These are phyloP conservation scores for Columba janthina DNA, from an alignment of 2,113 vertebrate genomes.

Conservation along the genomic window DNA sequence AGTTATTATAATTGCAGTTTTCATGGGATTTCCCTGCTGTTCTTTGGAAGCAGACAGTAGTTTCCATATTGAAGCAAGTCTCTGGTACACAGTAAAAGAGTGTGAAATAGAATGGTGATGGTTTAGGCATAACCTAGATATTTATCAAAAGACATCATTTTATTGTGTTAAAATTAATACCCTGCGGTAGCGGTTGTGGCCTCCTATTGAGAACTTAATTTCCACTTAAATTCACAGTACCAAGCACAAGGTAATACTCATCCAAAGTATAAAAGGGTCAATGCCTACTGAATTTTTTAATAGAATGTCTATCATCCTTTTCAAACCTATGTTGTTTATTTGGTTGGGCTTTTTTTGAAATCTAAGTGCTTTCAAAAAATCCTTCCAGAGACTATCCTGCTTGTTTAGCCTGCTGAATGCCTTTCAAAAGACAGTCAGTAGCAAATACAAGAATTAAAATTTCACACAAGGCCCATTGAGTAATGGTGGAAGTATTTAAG, in stretches of 20 bases:
- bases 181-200: background rate
- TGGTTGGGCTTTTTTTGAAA: background rate
- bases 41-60: background rate
- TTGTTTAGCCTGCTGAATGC: background rate
- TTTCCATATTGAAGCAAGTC: constrained; percentile 1
- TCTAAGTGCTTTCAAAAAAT: background rate
- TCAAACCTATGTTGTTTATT: background rate
- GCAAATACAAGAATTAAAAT: background rate
- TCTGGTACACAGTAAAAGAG: background rate
- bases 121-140: background rate
- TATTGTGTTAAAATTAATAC: background rate
- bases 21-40: constrained; percentile 48
- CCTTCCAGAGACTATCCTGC: background rate
- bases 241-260: background rate
- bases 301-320: background rate
- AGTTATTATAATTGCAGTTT: constrained; percentile 8
- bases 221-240: background rate
- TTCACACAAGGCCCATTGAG: background rate
- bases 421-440: background rate
- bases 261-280: background rate
- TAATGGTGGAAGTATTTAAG: background rate
- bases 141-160: background rate
- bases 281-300: background rate
- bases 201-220: constrained; percentile 19
- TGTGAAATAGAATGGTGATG: background rate